Percentiles rank a stretch among this genome's conserved stretches.
Evolutionary conservation across 2,888 invertebrate species (phyloP).

Genomic region (Phrixothrix hirtus): DNA sequence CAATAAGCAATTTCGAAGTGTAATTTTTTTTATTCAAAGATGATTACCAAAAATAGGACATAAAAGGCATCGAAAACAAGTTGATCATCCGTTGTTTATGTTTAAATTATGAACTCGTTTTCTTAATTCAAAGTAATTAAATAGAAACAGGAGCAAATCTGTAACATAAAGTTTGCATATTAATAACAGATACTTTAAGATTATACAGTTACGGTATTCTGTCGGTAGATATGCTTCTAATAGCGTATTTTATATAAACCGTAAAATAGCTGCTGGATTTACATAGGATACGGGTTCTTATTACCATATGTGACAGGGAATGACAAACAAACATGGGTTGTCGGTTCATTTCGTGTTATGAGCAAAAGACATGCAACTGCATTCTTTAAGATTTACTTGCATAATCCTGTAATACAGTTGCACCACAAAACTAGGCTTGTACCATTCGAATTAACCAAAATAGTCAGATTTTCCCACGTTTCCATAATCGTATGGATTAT

Average conservation of each 20-base stretch:
- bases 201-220: constrained; percentile 8
- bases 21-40: too few relatives aligned
- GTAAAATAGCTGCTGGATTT: constrained; percentile 26
- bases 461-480: too few relatives aligned
- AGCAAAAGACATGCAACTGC: constrained; percentile 28
- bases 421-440: neutral
- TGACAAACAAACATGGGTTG: constrained; percentile 35
- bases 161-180: constrained; percentile 10
- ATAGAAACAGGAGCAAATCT: constrained; percentile 10
- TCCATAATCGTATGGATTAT: too few relatives aligned
- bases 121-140: constrained; percentile 9
- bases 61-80: too few relatives aligned
- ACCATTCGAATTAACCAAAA: too few relatives aligned
- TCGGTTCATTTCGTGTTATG: constrained; percentile 40
- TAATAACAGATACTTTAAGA: constrained; percentile 11
- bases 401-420: constrained; percentile 5
- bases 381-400: constrained; percentile 7
- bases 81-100: neutral
- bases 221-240: constrained; percentile 11
- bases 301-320: constrained; percentile 36
- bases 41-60: too few relatives aligned
- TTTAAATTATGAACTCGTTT: neutral
- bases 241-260: constrained; percentile 28
- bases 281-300: constrained; percentile 29
- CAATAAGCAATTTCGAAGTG: too few relatives aligned